These are phyloP conservation scores for Canis aureus DNA, from an alignment of 2,113 vertebrate species.

Conservation along the genomic window DNA sequence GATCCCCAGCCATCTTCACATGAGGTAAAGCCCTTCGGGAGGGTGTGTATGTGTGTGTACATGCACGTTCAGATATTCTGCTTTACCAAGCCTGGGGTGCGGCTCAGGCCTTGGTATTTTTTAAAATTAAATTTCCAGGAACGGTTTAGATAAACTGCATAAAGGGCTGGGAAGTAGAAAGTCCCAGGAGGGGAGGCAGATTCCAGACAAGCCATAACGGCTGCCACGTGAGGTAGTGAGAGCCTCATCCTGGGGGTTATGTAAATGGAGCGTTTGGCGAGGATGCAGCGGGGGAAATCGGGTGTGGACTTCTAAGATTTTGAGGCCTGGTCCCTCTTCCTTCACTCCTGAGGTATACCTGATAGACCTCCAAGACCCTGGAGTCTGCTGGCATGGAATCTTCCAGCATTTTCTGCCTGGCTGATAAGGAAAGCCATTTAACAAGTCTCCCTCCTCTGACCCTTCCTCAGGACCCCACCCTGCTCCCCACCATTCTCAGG, in stretches of 20 bases:
- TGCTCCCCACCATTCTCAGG: background rate
- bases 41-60: rapidly evolving
- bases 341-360: rapidly evolving
- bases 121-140: background rate
- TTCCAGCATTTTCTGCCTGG: background rate
- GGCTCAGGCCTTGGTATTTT: background rate
- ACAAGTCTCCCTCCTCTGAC: background rate
- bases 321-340: background rate
- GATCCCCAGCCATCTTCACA: background rate
- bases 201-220: background rate
- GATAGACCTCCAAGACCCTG: no score
- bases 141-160: background rate
- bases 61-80: background rate
- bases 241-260: background rate
- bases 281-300: background rate
- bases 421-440: background rate
- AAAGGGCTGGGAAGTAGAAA: background rate
- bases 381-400: background rate
- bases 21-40: background rate
- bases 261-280: background rate
- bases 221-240: background rate
- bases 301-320: background rate
- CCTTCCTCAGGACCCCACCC: background rate
- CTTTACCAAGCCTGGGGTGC: background rate
- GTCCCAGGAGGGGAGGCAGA: background rate